Conservation (phyloP, 1,140 invertebrate genomes). For the Aradophagus sp. region DNA sequence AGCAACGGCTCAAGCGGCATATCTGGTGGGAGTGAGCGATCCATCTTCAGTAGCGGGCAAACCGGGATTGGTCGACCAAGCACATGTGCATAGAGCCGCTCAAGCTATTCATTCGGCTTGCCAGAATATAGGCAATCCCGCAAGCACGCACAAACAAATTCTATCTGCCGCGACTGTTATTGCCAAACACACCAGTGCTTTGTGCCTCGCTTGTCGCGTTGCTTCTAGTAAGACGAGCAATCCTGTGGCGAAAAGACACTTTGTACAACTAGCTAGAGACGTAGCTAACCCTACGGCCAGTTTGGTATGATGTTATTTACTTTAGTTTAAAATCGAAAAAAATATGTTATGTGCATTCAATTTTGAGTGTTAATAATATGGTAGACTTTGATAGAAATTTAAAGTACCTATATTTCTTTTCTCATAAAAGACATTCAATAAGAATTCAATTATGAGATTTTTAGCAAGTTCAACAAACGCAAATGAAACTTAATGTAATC, state of each 20-base stretch:
- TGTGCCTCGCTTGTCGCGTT: constrained; percentile 95
- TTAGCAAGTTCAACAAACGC: too few species aligned
- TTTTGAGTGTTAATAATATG: too few species aligned
- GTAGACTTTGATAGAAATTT: too few species aligned
- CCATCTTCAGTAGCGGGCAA: constrained; percentile 91
- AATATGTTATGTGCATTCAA: too few species aligned
- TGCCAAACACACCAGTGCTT: constrained; percentile 95
- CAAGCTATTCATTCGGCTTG: constrained; percentile 93
- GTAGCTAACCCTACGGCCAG: constrained; percentile 97
- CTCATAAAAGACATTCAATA: too few species aligned
- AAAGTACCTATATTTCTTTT: too few species aligned
- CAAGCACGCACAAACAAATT: constrained; percentile 87
- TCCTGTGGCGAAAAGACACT: constrained; percentile 95
- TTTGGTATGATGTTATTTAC: constrained; percentile 78
- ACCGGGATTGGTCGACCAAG: constrained; percentile 93
- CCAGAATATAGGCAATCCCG: constrained; percentile 83
- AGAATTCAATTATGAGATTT: too few species aligned
- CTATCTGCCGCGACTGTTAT: constrained; percentile 93
- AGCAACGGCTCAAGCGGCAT: constrained; percentile 94
- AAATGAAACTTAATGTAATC: too few species aligned
- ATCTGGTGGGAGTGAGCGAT: constrained; percentile 94
- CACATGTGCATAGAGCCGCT: constrained; percentile 89
- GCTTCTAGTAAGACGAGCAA: constrained; percentile 95
- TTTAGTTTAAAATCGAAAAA: too few species aligned
- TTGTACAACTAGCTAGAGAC: constrained; percentile 97